Evolutionary conservation across 2,797 vertebrate genomes (phyloP), one percentile per base, ranked within the genome.

Genomic region (Parambassis ranga): DNA sequence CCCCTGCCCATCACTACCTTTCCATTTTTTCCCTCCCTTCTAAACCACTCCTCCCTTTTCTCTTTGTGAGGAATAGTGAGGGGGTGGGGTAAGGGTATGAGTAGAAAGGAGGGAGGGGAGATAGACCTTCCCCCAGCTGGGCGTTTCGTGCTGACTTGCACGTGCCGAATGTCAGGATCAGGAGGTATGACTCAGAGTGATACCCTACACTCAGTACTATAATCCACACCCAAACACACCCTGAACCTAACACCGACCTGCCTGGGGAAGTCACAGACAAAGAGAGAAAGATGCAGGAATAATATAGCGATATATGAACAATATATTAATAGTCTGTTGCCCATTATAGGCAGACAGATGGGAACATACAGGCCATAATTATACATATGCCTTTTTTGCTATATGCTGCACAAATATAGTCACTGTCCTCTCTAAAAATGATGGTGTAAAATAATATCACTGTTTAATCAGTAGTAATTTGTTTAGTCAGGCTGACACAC

Each of bases 71-170:
- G 51, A 71, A 32, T 62, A 28, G 41, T 16, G 50, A 26, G 31
- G 36, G 49, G 44, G 43, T 47, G 9, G n/a, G 38, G 23, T 16
- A 7, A 6, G 32, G 36, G 43, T 50, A 30, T 48, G 42, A n/a
- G 49, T 16, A 19, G 11, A n/a, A n/a, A 1, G 37, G 10, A 47
- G 18, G 31, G 14, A 3, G 36, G 46, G 24, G 47, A 52, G 47
- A 41, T 46, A 24, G 71, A 50, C 59, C 59, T 72, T 61, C 69
- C 69, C 83, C 82, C 90, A 91, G 89, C 91, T 91, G 89, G 79
- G 84, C 43, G 55, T 32, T 90, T 89, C 84, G 83, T 92, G 91
- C 85, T 84, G 86, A 87, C 90, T 90, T 89, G 90, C 92, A 94
- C 90, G 91, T 93, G 92, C 90, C 79, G 24, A 77, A 83, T 91